A percentile compares a stretch with the other conserved stretches of the same genome.
Conservation (phyloP, 2,888 invertebrate genomes). For the Scaptomyza cyrtandrae region DNA sequence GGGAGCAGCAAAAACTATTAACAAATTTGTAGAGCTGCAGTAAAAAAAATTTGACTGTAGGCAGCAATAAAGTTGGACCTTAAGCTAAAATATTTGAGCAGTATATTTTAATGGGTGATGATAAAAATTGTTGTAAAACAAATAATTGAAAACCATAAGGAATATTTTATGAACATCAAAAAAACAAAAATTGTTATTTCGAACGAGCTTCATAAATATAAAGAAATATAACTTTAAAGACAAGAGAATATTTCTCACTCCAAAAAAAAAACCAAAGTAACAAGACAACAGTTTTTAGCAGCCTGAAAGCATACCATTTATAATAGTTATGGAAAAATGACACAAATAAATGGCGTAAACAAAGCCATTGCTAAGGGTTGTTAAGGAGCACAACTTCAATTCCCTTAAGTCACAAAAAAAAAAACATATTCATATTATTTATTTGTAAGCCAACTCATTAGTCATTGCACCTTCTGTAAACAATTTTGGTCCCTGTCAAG, state of each 20-base stretch:
- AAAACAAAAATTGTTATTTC: no score
- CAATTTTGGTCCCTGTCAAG: slow-evolving; percentile 35
- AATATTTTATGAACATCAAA: no score
- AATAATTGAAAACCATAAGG: not conserved
- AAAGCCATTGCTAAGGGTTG: slow-evolving; percentile 6
- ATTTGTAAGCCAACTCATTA: slow-evolving; percentile 66
- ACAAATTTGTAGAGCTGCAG: not conserved
- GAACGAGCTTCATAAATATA: no score
- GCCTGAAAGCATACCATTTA: not conserved
- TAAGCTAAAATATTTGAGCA: not conserved
- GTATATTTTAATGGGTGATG: not conserved
- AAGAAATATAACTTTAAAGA: no score
- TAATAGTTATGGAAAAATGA: not conserved
- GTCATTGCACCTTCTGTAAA: slow-evolving; percentile 58
- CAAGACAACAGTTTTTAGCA: not conserved
- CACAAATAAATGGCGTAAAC: slow-evolving; percentile 7
- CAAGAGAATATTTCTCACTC: no score
- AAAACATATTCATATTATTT: slow-evolving; percentile 15
- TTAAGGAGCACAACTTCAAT: slow-evolving; percentile 3
- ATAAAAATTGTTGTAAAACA: not conserved
- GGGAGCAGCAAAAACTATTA: not conserved
- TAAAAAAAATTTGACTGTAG: not conserved
- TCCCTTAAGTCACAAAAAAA: slow-evolving; percentile 8
- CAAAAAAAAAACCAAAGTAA: not conserved
- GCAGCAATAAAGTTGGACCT: not conserved